Evolutionary conservation across 1,140 invertebrate genomes (phyloP).

Genomic region (Venturia canescens): DNA sequence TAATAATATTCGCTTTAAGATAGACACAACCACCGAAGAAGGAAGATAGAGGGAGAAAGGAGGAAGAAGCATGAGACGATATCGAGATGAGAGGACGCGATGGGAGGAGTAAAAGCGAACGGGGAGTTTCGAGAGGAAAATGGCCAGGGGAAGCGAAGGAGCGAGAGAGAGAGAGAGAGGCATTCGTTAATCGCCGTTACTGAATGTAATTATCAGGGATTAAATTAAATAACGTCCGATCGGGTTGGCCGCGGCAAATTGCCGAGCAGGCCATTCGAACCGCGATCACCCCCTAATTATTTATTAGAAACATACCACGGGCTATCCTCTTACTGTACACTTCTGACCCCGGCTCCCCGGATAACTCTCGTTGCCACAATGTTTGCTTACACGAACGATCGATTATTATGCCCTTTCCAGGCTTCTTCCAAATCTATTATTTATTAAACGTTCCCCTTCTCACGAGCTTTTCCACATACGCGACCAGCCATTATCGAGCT

Average conservation of each 20-base stretch:
- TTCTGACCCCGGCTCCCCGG: background rate
- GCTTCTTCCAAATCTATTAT: background rate
- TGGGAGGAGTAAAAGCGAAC: background rate
- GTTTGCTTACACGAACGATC: constrained; percentile 9
- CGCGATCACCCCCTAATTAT: constrained; percentile 45
- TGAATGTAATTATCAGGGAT: constrained; percentile 56
- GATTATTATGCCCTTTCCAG: background rate
- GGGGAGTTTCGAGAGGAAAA: background rate
- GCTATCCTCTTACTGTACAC: background rate
- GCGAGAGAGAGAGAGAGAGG: background rate
- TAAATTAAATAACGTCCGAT: constrained; percentile 54
- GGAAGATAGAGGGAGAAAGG: background rate
- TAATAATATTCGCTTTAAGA: constrained; percentile 8
- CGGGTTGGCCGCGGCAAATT: constrained; percentile 44
- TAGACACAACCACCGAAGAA: background rate
- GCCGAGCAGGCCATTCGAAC: constrained; percentile 47
- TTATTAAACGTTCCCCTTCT: background rate
- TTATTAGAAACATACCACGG: constrained; percentile 37
- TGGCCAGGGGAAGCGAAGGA: background rate
- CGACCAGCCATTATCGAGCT: background rate
- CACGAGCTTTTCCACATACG: background rate
- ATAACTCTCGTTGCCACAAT: constrained; percentile 17
- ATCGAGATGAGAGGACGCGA: constrained; percentile 31
- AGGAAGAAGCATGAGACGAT: constrained; percentile 5
- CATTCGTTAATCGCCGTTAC: constrained; percentile 49